These are phyloP conservation scores for Capitulum mitella DNA, from an alignment of 2,888 invertebrate genomes.

Conservation along the genomic window DNA sequence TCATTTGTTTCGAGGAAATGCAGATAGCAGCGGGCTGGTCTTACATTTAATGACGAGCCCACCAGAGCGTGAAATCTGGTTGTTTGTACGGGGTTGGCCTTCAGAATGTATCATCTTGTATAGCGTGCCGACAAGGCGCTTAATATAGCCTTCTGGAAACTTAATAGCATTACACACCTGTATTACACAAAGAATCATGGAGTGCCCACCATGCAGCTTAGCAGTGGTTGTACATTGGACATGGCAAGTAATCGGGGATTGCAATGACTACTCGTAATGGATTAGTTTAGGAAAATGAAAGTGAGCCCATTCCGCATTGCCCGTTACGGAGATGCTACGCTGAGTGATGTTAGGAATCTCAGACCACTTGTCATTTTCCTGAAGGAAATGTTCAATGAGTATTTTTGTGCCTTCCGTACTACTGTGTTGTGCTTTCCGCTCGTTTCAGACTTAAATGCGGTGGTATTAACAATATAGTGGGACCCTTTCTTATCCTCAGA, in stretches of 20 bases:
- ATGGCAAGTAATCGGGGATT: background rate
- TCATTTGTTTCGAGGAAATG: background rate
- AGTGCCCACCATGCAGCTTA: background rate
- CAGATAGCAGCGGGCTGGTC: background rate
- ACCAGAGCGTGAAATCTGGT: background rate
- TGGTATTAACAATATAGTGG: too few species aligned
- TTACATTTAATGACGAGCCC: background rate
- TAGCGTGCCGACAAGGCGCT: background rate
- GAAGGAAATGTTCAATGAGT: too few species aligned
- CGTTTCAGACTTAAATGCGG: too few species aligned
- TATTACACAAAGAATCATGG: background rate
- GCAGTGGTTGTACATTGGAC: background rate
- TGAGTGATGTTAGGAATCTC: too few species aligned
- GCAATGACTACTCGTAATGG: too few species aligned
- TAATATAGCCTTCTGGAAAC: background rate
- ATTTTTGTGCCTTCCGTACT: too few species aligned
- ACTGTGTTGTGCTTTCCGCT: too few species aligned
- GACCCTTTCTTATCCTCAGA: too few species aligned
- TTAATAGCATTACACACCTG: constrained; percentile 12
- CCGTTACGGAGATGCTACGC: too few species aligned
- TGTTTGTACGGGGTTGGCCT: background rate
- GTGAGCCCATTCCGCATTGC: too few species aligned
- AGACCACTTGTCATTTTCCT: too few species aligned
- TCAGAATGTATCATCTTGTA: background rate
- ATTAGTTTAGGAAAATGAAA: too few species aligned